Evolutionary conservation across 2,113 vertebrate species (phyloP).

Genomic region (Anolis carolinensis): DNA sequence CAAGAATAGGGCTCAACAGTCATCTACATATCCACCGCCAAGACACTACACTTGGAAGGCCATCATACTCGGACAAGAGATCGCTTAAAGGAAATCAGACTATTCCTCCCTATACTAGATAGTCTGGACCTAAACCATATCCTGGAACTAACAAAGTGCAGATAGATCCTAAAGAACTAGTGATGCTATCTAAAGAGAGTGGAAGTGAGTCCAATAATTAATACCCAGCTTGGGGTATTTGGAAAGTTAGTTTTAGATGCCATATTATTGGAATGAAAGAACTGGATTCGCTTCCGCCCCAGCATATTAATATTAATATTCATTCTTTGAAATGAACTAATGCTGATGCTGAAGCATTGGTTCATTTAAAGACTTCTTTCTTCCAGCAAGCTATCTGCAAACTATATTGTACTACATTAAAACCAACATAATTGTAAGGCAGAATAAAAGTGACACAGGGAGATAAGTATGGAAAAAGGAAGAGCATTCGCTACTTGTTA

Average conservation of each 20-base stretch:
- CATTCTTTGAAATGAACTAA: not conserved
- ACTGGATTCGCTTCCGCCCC: not conserved
- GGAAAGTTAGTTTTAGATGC: not conserved
- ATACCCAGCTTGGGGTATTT: not conserved
- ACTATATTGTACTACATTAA: not conserved
- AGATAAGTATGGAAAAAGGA: not conserved
- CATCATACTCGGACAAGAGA: too few relatives aligned
- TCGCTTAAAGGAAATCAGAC: too few relatives aligned
- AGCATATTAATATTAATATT: not conserved
- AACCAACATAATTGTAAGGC: not conserved
- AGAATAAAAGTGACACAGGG: not conserved
- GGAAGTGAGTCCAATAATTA: not conserved
- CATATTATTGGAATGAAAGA: not conserved
- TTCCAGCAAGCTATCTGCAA: not conserved
- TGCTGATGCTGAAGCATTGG: not conserved
- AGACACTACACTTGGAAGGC: too few relatives aligned
- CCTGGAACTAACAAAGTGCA: not conserved
- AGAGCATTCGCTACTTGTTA: too few relatives aligned
- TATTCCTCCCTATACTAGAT: too few relatives aligned
- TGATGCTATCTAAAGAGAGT: not conserved
- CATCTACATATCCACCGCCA: too few relatives aligned
- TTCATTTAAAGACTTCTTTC: not conserved
- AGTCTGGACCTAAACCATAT: too few relatives aligned
- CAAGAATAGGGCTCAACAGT: too few relatives aligned
- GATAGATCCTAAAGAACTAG: not conserved